A percentile compares a stretch with the other conserved stretches of the same genome.
Conservation (phyloP, 2,797 vertebrate species). For the Mycteria americana region DNA sequence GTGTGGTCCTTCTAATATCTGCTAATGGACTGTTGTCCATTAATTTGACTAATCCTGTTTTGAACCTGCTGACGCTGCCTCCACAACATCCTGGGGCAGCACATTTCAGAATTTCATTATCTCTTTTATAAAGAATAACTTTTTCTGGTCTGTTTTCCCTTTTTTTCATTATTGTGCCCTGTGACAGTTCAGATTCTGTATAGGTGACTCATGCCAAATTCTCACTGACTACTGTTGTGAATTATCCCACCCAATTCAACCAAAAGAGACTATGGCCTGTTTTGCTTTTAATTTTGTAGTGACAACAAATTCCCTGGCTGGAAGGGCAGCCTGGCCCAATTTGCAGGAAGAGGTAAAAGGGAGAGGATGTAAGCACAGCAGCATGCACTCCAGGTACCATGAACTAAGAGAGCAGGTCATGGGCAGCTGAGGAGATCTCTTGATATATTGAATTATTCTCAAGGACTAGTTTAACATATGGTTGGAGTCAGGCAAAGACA, state of each 20-base stretch:
- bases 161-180: neutral
- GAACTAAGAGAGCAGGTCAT: neutral
- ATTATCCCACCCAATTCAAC: neutral
- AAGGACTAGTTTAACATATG: neutral
- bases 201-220: neutral
- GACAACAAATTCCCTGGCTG: neutral
- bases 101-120: neutral
- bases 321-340: accelerated
- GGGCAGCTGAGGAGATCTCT: neutral
- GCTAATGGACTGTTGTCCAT: neutral
- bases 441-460: neutral
- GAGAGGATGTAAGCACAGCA: neutral
- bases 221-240: neutral
- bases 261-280: neutral
- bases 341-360: neutral
- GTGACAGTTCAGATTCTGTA: neutral
- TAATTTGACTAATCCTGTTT: neutral
- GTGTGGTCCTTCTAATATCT: neutral
- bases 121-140: neutral
- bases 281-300: neutral
- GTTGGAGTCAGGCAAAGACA: neutral
- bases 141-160: neutral
- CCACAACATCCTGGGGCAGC: neutral
- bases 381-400: neutral
- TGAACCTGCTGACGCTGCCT: neutral